Base-by-base conservation (phyloP, 2,113 vertebrate species). In the Grantiella picta region DNA sequence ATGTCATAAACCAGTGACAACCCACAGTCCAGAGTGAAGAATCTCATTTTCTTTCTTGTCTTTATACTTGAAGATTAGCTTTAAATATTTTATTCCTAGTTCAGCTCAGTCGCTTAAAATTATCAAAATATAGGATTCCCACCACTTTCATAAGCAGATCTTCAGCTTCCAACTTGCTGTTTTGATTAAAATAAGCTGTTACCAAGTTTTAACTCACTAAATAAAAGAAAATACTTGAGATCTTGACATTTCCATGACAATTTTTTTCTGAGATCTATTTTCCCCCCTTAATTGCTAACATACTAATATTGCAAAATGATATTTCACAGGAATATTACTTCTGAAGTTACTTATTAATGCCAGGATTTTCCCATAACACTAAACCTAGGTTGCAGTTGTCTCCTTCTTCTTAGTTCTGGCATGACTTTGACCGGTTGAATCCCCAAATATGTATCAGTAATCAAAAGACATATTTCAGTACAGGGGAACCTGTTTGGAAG, bases 261-360 rank as follows among this genome's bases (percentile, higher is more conserved):
- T 89, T 86, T 84, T 77, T 94, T 71, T 83, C 72, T 6, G 2
- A 82, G 63, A 95, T 68, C 40, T n/a, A 53, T 59, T 94, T 59
- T 14, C 35, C 25, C 35, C 12, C 19, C 40, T 71, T 96, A 97
- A 98, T 98, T 97, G 97, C 93, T 96, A 95, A 87, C 81, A 93
- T 64, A 49, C 54, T 95, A 96, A 94, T 96, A 81, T 96, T 95
- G 95, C 91, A 97, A 98, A 98, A 97, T 87, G 97, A 79, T 97
- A 95, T 97, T 97, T 96, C 92, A 95, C 90, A 85, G 93, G 77
- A 91, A 92, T 72, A 75, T 95, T 98, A 98, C 94, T 98, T 98
- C 97, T 96, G 96, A 96, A 95, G 97, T 98, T 98, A 98, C 97
- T 98, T 98, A 98, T 99, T 98, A 97, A 98, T 98, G 95, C 95